Evolutionary conservation across 2,113 vertebrate species (phyloP), one percentile per base, ranked within the genome.

Genomic region (Dendropsophus ebraccatus): DNA sequence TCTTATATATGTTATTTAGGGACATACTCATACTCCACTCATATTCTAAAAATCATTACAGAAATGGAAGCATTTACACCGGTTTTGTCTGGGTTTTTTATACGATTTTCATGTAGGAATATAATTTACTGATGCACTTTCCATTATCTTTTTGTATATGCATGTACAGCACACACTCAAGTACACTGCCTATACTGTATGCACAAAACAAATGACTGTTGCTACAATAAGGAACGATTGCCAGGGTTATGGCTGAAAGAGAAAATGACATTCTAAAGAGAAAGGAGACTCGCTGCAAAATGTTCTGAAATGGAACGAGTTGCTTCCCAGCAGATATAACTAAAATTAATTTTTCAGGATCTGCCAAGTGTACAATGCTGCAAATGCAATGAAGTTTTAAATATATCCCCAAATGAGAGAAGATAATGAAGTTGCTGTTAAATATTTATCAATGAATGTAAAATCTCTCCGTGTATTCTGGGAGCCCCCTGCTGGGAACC

Each of bases 401-500:
- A 86, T 86, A 86, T 81, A 86, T 81, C 84, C 84, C 77, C 84
- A 86, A 86, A 86, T 74, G 84, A 65, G 67, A 73, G 77, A 86
- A 86, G 84, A 86, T 86, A 86, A 86, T 86, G 84, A 86, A 86
- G 84, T 49, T 81, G 84, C 84, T 86, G 76, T 86, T 86, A 86
- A 86, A 86, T 86, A 86, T 86, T 86, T 86, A 86, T 81, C 67
- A 86, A 79, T 32, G 65, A 73, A 73, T 86, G 84, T 86, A 62
- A 85, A 79, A 69, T 86, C 87, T 83, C 74, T 88, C 69, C 4
- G 58, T 80, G 89, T 89, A 89, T 88, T 88, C 90, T 86, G 84
- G 74, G 91, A 88, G 92, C 90, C 92, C 90, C 80, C 90, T 92
- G 87, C 90, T 92, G 92, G 91, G 89, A 84, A 23, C 87, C 50